Evolutionary conservation across 2,888 invertebrate species (phyloP).

Genomic region (Xanthia togata): DNA sequence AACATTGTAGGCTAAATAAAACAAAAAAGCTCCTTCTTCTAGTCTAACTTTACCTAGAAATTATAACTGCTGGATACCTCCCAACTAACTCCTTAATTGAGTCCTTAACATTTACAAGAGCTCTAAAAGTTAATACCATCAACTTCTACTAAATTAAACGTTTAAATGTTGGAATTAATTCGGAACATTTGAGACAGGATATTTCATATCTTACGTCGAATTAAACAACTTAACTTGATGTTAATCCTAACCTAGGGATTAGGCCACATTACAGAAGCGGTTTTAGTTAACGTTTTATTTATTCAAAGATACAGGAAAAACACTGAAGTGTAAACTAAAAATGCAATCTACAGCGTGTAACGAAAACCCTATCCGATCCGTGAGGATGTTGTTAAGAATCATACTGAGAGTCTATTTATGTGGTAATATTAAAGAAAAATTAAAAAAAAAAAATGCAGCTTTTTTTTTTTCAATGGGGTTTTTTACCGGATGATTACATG

Average conservation of each 20-base stretch:
- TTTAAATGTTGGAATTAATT: conserved; percentile 18
- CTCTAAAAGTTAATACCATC: conserved; percentile 8
- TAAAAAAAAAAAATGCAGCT: no score
- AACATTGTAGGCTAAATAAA: neutral
- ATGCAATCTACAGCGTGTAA: no score
- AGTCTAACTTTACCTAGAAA: neutral
- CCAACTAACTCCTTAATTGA: neutral
- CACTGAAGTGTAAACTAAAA: neutral
- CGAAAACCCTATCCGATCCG: no score
- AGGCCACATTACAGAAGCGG: neutral
- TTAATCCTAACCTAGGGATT: conserved; percentile 16
- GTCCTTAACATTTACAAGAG: conserved; percentile 26
- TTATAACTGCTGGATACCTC: neutral
- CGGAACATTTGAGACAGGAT: conserved; percentile 28
- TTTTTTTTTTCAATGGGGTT: no score
- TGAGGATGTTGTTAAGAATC: no score
- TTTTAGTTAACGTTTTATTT: conserved; percentile 14
- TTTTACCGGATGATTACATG: no score
- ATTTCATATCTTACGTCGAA: conserved; percentile 33
- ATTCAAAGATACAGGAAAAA: neutral
- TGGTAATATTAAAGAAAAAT: no score
- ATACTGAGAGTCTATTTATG: no score
- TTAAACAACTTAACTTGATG: conserved; percentile 19
- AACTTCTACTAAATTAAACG: neutral
- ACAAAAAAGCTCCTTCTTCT: neutral